Percentiles rank a stretch among this genome's conserved stretches.
Conservation (phyloP, 2,888 invertebrate genomes). For the Minunthozetes semirufus region DNA sequence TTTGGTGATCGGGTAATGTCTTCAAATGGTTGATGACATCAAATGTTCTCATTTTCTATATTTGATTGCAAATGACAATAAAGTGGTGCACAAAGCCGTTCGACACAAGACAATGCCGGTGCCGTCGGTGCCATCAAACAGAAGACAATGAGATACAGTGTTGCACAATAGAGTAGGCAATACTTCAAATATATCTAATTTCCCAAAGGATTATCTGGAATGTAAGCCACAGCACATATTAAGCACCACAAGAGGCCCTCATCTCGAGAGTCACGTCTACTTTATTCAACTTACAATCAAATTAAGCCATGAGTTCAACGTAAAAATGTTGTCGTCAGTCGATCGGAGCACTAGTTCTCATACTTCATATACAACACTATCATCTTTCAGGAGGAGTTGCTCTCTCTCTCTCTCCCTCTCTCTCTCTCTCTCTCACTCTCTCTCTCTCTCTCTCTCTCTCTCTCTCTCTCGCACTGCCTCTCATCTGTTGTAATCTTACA, state of each 20-base stretch:
- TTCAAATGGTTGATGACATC: background rate
- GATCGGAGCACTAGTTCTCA: background rate
- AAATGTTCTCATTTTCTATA: background rate
- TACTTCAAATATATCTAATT: background rate
- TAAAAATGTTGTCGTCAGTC: slow-evolving; percentile 4
- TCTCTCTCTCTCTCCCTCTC: background rate
- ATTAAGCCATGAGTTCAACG: background rate
- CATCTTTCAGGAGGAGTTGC: background rate
- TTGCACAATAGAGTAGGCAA: background rate
- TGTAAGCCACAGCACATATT: slow-evolving; percentile 6
- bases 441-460: no score
- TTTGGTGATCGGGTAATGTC: background rate
- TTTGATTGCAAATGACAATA: slow-evolving; percentile 15
- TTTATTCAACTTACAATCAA: slow-evolving; percentile 24
- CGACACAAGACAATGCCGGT: background rate
- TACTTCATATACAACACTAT: background rate
- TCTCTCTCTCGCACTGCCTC: no score
- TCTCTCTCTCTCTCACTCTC: no score
- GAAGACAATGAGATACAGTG: background rate
- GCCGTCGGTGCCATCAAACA: background rate
- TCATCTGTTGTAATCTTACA: no score
- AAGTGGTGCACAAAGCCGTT: slow-evolving; percentile 7
- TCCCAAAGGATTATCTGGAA: slow-evolving; percentile 6
- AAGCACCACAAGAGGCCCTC: slow-evolving; percentile 23
- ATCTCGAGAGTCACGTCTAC: slow-evolving; percentile 3